Percentiles rank a stretch among this genome's conserved stretches.
Conservation (phyloP, 2,797 vertebrate genomes). For the Anguilla anguilla region DNA sequence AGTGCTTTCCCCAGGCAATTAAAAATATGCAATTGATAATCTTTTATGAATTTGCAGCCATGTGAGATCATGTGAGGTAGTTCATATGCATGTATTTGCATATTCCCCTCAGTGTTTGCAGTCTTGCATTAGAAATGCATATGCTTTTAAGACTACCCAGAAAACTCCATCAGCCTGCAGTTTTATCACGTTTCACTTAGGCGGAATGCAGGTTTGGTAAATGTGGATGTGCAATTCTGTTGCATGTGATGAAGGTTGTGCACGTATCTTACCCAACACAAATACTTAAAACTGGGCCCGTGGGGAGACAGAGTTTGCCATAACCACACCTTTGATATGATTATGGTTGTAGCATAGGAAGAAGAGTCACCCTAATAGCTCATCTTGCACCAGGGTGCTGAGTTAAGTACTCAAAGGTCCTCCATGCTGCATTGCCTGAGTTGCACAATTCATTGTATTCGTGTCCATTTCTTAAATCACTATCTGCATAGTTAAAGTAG, state of each 20-base stretch:
- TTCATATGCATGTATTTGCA: neutral
- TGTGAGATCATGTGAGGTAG: neutral
- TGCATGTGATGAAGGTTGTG: neutral
- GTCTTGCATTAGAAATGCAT: neutral
- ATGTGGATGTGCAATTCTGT: neutral
- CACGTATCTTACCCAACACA: neutral
- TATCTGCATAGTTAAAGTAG: constrained; percentile 77
- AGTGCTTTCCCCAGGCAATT: neutral
- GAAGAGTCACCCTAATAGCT: neutral
- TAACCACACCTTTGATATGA: neutral
- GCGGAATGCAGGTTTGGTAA: neutral
- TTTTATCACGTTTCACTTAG: neutral
- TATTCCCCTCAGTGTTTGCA: neutral
- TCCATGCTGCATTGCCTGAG: constrained; percentile 74
- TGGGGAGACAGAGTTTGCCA: neutral
- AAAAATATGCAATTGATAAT: neutral
- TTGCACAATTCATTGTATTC: constrained; percentile 63
- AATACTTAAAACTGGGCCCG: neutral
- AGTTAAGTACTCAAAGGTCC: constrained; percentile 54
- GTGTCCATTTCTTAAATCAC: constrained; percentile 55
- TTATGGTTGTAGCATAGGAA: neutral
- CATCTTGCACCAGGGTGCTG: constrained; percentile 47
- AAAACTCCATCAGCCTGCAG: neutral
- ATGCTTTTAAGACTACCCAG: neutral
- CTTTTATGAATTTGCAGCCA: neutral